Base-by-base conservation (phyloP, 2,113 vertebrate genomes). In the Microtus oregoni region DNA sequence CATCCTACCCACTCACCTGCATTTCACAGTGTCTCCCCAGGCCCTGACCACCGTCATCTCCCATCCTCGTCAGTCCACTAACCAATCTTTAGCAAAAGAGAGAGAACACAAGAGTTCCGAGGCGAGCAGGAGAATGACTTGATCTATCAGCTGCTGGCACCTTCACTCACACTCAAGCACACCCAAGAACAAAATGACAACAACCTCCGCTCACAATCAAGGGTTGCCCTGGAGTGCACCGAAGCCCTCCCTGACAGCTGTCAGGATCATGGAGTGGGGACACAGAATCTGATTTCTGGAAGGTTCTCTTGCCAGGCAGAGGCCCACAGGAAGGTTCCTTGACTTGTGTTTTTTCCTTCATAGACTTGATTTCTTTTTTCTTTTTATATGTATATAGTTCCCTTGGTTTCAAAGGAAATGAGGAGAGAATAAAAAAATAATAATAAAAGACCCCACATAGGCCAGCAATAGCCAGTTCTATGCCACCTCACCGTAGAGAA, bases 81-180 rank as follows among this genome's bases (percentile, higher is more conserved):
- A 99, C 98, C 98, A 98, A 98, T 99, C 99, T 99, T 99, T 98
- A 98, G 94, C 12, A 13, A 41, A 61, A 98, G 93, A 98, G 96
- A 98, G 98, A 97, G 98, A 99, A 99, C 98, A 98, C 99, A 99
- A 99, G 99, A 99, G 99, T 99, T 99, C 99, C 98, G 99, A 99
- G 99, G 99, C 99, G 99, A 99, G 99, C 99, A 99, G 99, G 99
- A 99, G 99, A 99, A 99, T 99, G 99, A 99, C 98, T 99, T 99
- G 99, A 99, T 99, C 99, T 99, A 99, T 99, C 99, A 99, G 99
- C 99, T 99, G 99, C 99, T 99, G 99, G 99, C 99, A 99, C 99
- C 99, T 99, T 99, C 98, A 98, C 99, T 98, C 98, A 98, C 98
- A 99, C 98, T 99, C 98, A 99, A 99, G 99, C 99, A 99, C 99